Evolutionary conservation across 2,797 vertebrate species (phyloP), one percentile per base, ranked within the genome.

Genomic region (Dicrostonyx torquatus): DNA sequence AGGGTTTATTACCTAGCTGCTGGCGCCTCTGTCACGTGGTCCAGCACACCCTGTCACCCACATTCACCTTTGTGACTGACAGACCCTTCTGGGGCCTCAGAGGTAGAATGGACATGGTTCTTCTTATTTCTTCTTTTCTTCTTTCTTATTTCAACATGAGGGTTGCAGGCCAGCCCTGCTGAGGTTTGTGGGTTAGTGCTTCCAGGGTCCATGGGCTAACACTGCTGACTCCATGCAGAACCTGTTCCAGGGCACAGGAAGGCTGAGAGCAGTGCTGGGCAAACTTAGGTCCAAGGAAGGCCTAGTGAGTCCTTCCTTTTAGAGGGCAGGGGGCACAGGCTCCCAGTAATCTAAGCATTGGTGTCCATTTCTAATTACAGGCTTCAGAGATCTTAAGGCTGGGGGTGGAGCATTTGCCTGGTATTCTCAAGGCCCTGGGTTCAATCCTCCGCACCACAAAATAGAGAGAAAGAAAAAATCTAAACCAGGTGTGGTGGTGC

Each of bases 151-250:
- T 68, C 3, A 1, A 24, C 40, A 11, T 43, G 17, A n/a, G 5
- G 20, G 55, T 29, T n/a, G 10, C 1, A 0, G 62, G 53, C 91
- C 40, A 14, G 62, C 12, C 50, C 86, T 43, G 15, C 62, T 64
- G 15, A 37, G 6, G 24, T 48, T 37, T 34, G 14, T 0, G 0
- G 62, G 64, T 84, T 40, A 11, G 55, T 18, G 37, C 87, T 50
- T 13, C 48, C 3, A 2, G 11, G 0, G 26, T 60, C 18, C 3
- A 10, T 9, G 70, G 40, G 58, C n/a, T 43, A 43, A 73, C 70
- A 43, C 0, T 13, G 62, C 29, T 17, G 37, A 90, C 12, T n/a
- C 14, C 66, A 17, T 6, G 29, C 12, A 48, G 22, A 45, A 0
- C 0, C 58, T 7, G 50, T 43, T n/a, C 14, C 45, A 89, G 73